These are phyloP conservation scores for Hyposoter didymator DNA, from an alignment of 2,888 invertebrate species.

Conservation along the genomic window DNA sequence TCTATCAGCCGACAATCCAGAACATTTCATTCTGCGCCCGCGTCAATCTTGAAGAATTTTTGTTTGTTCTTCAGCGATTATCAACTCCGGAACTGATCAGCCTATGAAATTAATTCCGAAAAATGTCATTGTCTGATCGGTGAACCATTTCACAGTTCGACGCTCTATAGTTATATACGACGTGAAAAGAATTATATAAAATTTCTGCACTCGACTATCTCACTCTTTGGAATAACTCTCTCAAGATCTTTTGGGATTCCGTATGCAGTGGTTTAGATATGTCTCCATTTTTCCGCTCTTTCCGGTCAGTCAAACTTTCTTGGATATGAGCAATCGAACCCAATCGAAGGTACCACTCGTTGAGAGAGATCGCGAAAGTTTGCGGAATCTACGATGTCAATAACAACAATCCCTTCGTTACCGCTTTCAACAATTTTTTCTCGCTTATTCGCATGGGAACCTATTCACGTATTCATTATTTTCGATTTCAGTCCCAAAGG, in stretches of 20 bases:
- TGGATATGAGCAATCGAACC: background rate
- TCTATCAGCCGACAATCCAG: conserved; percentile 20
- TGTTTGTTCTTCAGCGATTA: background rate
- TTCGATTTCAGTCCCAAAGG: conserved; percentile 7
- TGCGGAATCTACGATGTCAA: background rate
- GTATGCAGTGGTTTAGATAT: background rate
- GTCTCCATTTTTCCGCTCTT: background rate
- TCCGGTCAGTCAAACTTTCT: background rate
- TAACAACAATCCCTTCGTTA: conserved; percentile 13
- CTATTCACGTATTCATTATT: background rate
- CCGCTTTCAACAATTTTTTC: background rate
- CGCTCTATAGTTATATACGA: background rate
- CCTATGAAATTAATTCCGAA: background rate
- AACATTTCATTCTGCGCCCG: background rate
- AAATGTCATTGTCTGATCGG: background rate
- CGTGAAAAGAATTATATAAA: background rate
- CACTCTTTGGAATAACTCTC: too few species aligned
- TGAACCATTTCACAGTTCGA: background rate
- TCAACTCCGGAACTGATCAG: background rate
- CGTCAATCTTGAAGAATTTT: background rate
- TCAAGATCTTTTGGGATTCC: background rate
- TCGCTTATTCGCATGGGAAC: background rate
- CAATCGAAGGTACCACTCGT: background rate
- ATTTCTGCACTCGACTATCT: background rate
- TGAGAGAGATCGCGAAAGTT: background rate